Evolutionary conservation across 2,797 vertebrate genomes (phyloP).

Genomic region (Leucoraja ocellata): DNA sequence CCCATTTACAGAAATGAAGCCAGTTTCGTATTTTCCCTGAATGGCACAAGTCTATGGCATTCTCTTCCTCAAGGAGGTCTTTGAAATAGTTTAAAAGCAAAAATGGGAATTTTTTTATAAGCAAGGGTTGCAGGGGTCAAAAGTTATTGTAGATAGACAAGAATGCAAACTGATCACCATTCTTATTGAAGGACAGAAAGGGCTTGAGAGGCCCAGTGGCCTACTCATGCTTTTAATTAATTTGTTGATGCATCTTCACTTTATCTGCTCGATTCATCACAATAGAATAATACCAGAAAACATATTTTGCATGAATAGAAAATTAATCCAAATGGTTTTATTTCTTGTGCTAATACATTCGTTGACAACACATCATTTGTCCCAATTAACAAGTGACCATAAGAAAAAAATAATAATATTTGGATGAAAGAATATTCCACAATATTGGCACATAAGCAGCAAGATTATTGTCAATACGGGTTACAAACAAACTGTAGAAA

Average conservation of each 20-base stretch:
- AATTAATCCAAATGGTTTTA: slow-evolving; percentile 96
- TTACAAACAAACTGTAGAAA: slow-evolving; percentile 95
- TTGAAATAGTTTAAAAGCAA: too few species aligned
- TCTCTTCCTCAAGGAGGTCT: too few species aligned
- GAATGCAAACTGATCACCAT: too few species aligned
- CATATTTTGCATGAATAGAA: slow-evolving; percentile 51
- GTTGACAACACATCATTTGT: slow-evolving; percentile 85
- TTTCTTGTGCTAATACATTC: slow-evolving; percentile 86
- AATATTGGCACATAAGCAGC: slow-evolving; percentile 97
- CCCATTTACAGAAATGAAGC: too few species aligned
- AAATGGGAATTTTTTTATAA: too few species aligned
- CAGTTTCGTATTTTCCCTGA: too few species aligned
- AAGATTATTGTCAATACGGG: slow-evolving; percentile 88
- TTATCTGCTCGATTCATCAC: neutral
- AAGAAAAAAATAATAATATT: neutral
- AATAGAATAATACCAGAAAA: slow-evolving; percentile 24
- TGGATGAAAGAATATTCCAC: slow-evolving; percentile 68
- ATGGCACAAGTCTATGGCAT: too few species aligned
- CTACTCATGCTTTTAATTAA: too few species aligned
- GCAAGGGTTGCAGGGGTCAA: too few species aligned
- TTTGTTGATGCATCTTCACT: neutral
- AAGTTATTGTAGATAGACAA: too few species aligned
- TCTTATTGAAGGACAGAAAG: too few species aligned
- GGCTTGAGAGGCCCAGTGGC: too few species aligned
- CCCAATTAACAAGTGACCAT: slow-evolving; percentile 30